These are phyloP conservation scores for Neogobius melanostomus DNA, from an alignment of 2,113 vertebrate genomes.

Conservation along the genomic window DNA sequence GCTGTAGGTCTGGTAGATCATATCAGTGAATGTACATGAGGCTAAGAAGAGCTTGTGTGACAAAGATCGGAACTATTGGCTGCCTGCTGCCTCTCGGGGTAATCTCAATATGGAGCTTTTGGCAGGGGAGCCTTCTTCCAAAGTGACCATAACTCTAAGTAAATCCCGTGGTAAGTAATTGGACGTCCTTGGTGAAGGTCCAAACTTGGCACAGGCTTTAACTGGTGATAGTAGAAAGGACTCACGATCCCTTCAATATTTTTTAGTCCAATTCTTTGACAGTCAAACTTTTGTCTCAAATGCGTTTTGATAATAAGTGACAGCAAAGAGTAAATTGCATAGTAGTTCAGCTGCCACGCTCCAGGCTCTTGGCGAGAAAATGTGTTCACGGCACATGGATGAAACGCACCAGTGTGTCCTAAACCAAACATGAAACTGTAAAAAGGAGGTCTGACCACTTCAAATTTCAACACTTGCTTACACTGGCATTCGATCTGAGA, in stretches of 20 bases:
- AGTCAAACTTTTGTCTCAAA: background rate
- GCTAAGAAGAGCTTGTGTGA: constrained; percentile 20
- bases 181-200: constrained; percentile 50
- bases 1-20: constrained; percentile 38
- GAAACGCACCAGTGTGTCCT: constrained; percentile 61
- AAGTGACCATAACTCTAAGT: constrained; percentile 49
- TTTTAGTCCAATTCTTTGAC: background rate
- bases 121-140: constrained; percentile 47
- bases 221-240: background rate
- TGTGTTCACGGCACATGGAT: constrained; percentile 53
- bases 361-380: constrained; percentile 51
- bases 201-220: constrained; percentile 21
- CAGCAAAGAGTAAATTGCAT: constrained; percentile 3
- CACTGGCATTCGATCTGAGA: constrained; percentile 75
- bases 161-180: constrained; percentile 60
- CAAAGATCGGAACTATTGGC: constrained; percentile 36
- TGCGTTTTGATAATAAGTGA: background rate
- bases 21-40: constrained; percentile 34
- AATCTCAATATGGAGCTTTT: constrained; percentile 64
- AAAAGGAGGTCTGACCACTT: constrained; percentile 69
- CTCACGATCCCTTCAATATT: constrained; percentile 5
- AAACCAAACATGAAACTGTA: constrained; percentile 64
- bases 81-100: constrained; percentile 31
- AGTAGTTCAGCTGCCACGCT: constrained; percentile 33
- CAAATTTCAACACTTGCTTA: constrained; percentile 72